Conservation (phyloP, 2,113 vertebrate genomes). For the Lates calcarifer region DNA sequence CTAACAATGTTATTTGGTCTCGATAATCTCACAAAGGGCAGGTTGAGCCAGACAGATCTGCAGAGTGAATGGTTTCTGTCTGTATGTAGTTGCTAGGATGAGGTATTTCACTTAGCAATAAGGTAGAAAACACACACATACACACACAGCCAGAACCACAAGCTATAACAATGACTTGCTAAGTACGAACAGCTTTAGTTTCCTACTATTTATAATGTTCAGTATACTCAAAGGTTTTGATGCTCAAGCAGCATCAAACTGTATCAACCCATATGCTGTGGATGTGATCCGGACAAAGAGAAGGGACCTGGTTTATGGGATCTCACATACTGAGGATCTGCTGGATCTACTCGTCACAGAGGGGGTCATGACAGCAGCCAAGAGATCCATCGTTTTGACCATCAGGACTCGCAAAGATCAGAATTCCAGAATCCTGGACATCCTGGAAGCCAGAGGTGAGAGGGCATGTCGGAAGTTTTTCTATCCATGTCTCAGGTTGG, state of each 20-base stretch:
- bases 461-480: slow-evolving; percentile 87
- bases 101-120: slow-evolving; percentile 47
- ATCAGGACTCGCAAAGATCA: slow-evolving; percentile 82
- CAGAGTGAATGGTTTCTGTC: slow-evolving; percentile 19
- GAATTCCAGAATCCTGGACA: slow-evolving; percentile 84
- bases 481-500: slow-evolving; percentile 87
- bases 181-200: not conserved
- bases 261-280: slow-evolving; percentile 83
- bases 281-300: slow-evolving; percentile 85
- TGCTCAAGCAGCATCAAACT: slow-evolving; percentile 53
- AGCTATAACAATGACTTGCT: not conserved
- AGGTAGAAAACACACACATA: slow-evolving; percentile 25
- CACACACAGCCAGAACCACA: not conserved
- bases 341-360: slow-evolving; percentile 83
- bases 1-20: not conserved
- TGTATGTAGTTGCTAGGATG: slow-evolving; percentile 61
- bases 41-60: slow-evolving; percentile 6
- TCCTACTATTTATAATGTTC: slow-evolving; percentile 39
- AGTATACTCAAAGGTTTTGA: slow-evolving; percentile 18
- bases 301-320: slow-evolving; percentile 81
- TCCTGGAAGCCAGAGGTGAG: slow-evolving; percentile 86
- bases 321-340: slow-evolving; percentile 83
- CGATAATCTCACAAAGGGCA: slow-evolving; percentile 36
- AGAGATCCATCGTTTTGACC: slow-evolving; percentile 80
- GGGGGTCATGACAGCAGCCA: slow-evolving; percentile 79